These are phyloP conservation scores for Cotesia congregata DNA, from an alignment of 2,888 invertebrate species.

Conservation along the genomic window DNA sequence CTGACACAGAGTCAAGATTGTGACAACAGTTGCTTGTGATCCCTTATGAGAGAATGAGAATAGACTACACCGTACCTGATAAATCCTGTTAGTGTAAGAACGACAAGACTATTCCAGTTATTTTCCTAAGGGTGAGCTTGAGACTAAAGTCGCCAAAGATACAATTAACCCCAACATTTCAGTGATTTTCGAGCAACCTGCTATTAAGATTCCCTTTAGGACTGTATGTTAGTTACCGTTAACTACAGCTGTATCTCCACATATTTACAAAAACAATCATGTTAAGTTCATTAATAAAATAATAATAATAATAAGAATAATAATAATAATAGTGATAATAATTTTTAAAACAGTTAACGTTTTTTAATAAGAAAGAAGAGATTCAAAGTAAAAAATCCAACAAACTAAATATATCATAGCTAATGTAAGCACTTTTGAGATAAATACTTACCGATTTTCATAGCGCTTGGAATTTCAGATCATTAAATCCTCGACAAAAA, in stretches of 20 bases:
- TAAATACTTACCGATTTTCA: too few relatives aligned
- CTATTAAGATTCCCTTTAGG: not conserved
- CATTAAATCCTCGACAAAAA: too few relatives aligned
- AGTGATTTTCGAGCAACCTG: not conserved
- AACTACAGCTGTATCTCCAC: not conserved
- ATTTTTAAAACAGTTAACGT: too few relatives aligned
- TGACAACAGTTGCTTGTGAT: not conserved
- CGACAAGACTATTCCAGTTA: not conserved
- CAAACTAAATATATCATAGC: too few relatives aligned
- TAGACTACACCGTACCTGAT: conserved; percentile 28
- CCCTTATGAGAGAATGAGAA: not conserved
- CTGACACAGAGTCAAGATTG: not conserved
- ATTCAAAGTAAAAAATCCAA: too few relatives aligned
- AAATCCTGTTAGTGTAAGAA: conserved; percentile 37
- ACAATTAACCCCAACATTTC: not conserved
- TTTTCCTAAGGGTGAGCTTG: not conserved
- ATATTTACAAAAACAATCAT: not conserved
- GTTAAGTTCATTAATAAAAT: not conserved
- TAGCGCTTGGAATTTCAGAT: too few relatives aligned
- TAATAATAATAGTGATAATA: too few relatives aligned
- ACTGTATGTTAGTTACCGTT: not conserved
- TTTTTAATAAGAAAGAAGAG: too few relatives aligned
- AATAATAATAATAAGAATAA: too few relatives aligned
- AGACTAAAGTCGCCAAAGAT: not conserved
- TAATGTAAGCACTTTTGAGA: too few relatives aligned